Percentiles rank a stretch among this genome's conserved stretches.
Evolutionary conservation across 2,113 vertebrate genomes (phyloP).

Genomic region (Leptobrachium leishanense): DNA sequence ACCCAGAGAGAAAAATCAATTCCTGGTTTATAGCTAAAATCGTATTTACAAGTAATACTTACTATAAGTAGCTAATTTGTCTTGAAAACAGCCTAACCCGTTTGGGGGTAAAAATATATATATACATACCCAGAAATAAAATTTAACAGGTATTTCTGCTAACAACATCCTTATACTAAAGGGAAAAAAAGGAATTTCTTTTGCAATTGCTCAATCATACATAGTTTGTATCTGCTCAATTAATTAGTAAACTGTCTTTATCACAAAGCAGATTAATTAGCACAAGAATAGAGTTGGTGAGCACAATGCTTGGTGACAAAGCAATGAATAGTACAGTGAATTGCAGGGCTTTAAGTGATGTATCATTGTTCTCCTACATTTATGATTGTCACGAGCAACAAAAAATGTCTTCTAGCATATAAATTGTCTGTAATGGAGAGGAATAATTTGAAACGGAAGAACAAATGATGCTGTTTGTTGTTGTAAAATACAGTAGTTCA

Average conservation of each 20-base stretch:
- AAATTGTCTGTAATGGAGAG: slow-evolving; percentile 23
- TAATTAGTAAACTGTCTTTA: slow-evolving; percentile 35
- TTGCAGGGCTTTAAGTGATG: slow-evolving; percentile 17
- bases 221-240: slow-evolving; percentile 14
- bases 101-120: too few species aligned
- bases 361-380: slow-evolving; percentile 19
- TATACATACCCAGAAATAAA: neutral
- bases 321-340: slow-evolving; percentile 15
- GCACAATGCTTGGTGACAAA: slow-evolving; percentile 25
- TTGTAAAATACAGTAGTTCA: neutral
- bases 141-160: neutral
- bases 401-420: slow-evolving; percentile 28
- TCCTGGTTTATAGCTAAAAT: too few species aligned
- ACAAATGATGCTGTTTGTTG: neutral
- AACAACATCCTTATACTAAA: neutral
- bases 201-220: slow-evolving; percentile 11
- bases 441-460: slow-evolving; percentile 17
- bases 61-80: too few species aligned
- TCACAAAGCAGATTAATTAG: slow-evolving; percentile 39
- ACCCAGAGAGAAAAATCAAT: too few species aligned
- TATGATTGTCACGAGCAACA: slow-evolving; percentile 23
- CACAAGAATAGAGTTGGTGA: slow-evolving; percentile 12
- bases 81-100: too few species aligned
- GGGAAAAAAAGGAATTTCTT: neutral
- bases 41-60: too few species aligned